phyloP scores from a whole-genome alignment of 2,797 vertebrate genomes.

The Pseudochaenichthys georgianus region DNA sequence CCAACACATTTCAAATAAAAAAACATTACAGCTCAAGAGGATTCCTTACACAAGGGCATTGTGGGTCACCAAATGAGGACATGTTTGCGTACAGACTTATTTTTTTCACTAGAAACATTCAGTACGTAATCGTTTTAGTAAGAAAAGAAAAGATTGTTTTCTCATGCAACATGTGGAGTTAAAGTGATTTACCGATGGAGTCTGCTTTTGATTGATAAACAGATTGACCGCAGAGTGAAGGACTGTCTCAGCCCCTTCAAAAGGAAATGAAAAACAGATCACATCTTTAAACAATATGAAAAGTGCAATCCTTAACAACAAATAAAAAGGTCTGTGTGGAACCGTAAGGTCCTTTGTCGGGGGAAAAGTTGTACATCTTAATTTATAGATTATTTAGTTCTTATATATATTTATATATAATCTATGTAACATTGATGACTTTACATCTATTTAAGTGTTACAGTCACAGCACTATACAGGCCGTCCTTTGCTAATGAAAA shows the following conservation, averaged over 20 bases:
- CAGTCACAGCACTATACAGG: constrained; percentile 75
- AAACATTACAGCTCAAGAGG: constrained; percentile 52
- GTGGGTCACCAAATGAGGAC: constrained; percentile 62
- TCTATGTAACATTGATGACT: constrained; percentile 81
- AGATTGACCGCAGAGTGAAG: constrained; percentile 34
- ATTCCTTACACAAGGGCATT: constrained; percentile 57
- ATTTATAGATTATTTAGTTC: constrained; percentile 77
- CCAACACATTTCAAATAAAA: constrained; percentile 48
- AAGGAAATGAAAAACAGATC: constrained; percentile 63
- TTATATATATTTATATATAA: constrained; percentile 74
- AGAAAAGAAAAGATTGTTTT: constrained; percentile 59
- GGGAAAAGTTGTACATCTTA: constrained; percentile 69
- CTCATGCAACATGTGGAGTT: constrained; percentile 74
- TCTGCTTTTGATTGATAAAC: constrained; percentile 61
- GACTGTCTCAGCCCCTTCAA: constrained; percentile 41
- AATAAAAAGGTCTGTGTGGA: constrained; percentile 72
- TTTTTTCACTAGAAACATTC: constrained; percentile 76
- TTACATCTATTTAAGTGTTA: constrained; percentile 79
- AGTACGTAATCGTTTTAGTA: constrained; percentile 67
- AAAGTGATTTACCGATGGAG: constrained; percentile 48
- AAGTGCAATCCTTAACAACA: constrained; percentile 85
- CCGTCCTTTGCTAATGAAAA: constrained; percentile 84
- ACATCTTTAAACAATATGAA: constrained; percentile 72
- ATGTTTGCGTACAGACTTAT: constrained; percentile 54
- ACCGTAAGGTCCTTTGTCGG: constrained; percentile 75